These are phyloP conservation scores for Megalops cyprinoides DNA, from an alignment of 2,797 vertebrate species.

Conservation along the genomic window DNA sequence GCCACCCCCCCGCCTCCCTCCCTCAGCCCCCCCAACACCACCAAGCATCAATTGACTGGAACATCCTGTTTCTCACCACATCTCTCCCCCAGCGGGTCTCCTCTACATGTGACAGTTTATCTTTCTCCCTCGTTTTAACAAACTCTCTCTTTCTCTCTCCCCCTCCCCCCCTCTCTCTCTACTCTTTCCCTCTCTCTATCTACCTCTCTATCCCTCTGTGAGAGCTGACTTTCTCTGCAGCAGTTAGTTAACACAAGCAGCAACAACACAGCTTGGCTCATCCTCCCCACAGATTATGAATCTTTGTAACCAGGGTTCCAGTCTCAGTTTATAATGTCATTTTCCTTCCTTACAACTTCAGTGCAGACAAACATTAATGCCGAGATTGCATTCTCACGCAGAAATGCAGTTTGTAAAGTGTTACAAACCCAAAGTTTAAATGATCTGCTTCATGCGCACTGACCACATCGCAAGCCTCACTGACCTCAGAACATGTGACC, in stretches of 20 bases:
- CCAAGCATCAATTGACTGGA: conserved; percentile 51
- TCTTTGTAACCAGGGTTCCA: too few relatives aligned
- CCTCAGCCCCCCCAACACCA: background rate
- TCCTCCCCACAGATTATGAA: background rate
- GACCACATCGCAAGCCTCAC: too few relatives aligned
- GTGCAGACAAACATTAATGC: background rate
- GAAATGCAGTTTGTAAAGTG: background rate
- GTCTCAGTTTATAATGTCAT: background rate
- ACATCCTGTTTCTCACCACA: conserved; percentile 34
- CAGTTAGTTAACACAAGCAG: background rate
- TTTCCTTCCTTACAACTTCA: background rate
- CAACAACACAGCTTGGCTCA: too few relatives aligned
- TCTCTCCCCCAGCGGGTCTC: background rate
- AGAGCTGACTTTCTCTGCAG: background rate
- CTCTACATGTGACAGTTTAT: background rate
- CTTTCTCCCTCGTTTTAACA: background rate
- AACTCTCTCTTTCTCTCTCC: background rate
- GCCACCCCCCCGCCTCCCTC: background rate
- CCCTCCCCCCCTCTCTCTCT: background rate
- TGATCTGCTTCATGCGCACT: too few relatives aligned
- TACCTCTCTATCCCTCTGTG: too few relatives aligned
- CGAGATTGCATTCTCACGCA: background rate
- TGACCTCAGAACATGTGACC: too few relatives aligned
- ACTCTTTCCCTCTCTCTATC: background rate
- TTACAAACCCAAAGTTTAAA: background rate